Conservation (phyloP, 2,797 vertebrate genomes). For the Pangasius krempfi region DNA sequence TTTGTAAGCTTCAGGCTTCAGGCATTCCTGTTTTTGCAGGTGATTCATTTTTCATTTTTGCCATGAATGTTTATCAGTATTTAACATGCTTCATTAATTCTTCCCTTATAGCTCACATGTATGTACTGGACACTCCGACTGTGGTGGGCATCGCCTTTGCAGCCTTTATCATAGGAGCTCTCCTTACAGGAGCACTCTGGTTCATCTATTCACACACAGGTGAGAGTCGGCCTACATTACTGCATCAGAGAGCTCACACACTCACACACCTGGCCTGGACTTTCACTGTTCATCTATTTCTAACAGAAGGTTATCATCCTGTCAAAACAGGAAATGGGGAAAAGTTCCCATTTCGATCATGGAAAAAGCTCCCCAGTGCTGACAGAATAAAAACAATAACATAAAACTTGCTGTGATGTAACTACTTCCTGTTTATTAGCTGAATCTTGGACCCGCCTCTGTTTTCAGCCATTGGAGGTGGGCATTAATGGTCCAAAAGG, state of each 20-base stretch:
- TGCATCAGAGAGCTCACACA: background rate
- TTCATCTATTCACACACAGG: slow-evolving; percentile 98
- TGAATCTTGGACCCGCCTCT: slow-evolving; percentile 59
- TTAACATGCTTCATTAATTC: slow-evolving; percentile 8
- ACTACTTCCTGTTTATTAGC: slow-evolving; percentile 78
- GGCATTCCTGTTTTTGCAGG: background rate
- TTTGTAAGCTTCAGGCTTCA: background rate
- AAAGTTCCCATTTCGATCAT: slow-evolving; percentile 57
- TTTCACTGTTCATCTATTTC: background rate
- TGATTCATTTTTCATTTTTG: background rate
- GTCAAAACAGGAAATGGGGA: slow-evolving; percentile 44
- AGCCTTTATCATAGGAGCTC: slow-evolving; percentile 91
- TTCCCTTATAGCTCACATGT: slow-evolving; percentile 71
- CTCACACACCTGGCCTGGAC: background rate
- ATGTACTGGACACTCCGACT: slow-evolving; percentile 86
- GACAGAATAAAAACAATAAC: slow-evolving; percentile 72
- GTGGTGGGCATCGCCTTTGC: slow-evolving; percentile 96
- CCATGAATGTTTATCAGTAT: background rate
- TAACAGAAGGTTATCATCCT: slow-evolving; percentile 27
- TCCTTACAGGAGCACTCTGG: slow-evolving; percentile 94
- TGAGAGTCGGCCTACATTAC: slow-evolving; percentile 61
- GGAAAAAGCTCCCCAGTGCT: slow-evolving; percentile 69
- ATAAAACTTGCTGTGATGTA: slow-evolving; percentile 67
- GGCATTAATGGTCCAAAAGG: slow-evolving; percentile 41
- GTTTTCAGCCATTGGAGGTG: slow-evolving; percentile 67